Conservation (phyloP, 2,888 invertebrate species). For the Dryobota labecula region DNA sequence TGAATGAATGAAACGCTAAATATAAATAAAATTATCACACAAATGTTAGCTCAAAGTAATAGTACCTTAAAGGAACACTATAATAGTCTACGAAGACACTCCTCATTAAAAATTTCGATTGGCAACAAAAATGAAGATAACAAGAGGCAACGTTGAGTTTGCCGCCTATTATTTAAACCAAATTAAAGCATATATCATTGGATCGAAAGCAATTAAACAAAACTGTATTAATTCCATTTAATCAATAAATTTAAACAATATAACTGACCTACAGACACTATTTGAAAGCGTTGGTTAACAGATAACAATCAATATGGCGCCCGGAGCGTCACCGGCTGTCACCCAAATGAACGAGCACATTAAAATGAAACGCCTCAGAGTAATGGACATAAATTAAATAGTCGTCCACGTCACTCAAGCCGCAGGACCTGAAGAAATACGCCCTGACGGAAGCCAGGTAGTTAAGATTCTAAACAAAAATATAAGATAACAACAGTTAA, state of each 20-base stretch:
- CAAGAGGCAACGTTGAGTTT: background rate
- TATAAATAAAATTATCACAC: background rate
- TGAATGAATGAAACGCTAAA: no score
- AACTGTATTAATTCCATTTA: conserved; percentile 65
- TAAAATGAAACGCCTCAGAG: conserved; percentile 85
- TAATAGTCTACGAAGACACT: no score
- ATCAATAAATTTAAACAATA: conserved; percentile 70
- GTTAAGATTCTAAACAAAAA: conserved; percentile 89
- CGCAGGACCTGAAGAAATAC: conserved; percentile 81
- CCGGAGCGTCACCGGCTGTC: conserved; percentile 86
- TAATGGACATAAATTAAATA: conserved; percentile 89
- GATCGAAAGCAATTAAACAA: conserved; percentile 48
- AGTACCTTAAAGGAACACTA: no score
- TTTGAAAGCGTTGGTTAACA: conserved; percentile 75
- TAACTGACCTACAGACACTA: conserved; percentile 74
- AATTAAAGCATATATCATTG: conserved; percentile 31
- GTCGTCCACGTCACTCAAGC: conserved; percentile 87
- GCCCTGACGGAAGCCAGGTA: conserved; percentile 89
- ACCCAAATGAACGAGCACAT: conserved; percentile 86
- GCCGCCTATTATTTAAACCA: conserved; percentile 13
- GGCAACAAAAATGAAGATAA: background rate
- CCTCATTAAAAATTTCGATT: no score
- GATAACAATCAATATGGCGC: conserved; percentile 89
- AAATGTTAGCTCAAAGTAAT: background rate
- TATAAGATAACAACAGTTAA: conserved; percentile 88